Percentiles rank a stretch among this genome's conserved stretches.
phyloP scores from a whole-genome alignment of 92 coral and sea anemone species.

The Ricordea florida region DNA sequence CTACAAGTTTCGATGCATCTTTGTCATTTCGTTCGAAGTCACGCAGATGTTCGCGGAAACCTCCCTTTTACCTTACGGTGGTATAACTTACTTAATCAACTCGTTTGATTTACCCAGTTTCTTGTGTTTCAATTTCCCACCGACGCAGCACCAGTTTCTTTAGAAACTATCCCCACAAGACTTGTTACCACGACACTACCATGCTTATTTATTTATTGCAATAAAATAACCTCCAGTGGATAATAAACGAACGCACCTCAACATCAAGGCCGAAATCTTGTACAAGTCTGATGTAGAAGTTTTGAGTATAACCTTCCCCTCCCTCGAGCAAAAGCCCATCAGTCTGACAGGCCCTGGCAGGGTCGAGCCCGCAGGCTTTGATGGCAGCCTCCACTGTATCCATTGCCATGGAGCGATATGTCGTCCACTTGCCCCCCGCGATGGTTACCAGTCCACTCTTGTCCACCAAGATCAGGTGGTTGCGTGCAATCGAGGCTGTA shows the following conservation, averaged over 20 bases:
- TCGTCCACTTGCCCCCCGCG: conserved; percentile 99
- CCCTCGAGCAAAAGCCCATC: conserved; percentile 96
- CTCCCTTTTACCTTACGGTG: no score
- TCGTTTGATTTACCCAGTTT: no score
- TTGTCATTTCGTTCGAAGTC: no score
- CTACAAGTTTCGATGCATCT: no score
- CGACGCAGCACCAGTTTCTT: no score
- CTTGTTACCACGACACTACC: no score
- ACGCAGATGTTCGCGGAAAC: no score
- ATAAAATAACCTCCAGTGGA: no score
- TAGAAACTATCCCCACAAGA: no score
- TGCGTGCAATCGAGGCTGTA: conserved; percentile 93
- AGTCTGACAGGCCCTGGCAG: conserved; percentile 87
- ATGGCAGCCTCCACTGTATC: conserved; percentile 95
- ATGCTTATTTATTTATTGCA: no score
- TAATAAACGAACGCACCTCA: conserved; percentile 61
- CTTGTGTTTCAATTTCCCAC: no score
- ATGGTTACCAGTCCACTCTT: conserved; percentile 92
- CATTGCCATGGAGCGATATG: conserved; percentile 92
- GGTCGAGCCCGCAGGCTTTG: conserved; percentile 77
- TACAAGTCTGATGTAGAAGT: conserved; percentile 78
- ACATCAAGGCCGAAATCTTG: conserved; percentile 95
- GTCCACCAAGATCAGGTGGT: conserved; percentile 92
- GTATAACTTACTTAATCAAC: no score
- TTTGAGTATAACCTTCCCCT: conserved; percentile 86